Evolutionary conservation across 2,797 vertebrate genomes (phyloP), one percentile per base, ranked within the genome.

Genomic region (Manis javanica): DNA sequence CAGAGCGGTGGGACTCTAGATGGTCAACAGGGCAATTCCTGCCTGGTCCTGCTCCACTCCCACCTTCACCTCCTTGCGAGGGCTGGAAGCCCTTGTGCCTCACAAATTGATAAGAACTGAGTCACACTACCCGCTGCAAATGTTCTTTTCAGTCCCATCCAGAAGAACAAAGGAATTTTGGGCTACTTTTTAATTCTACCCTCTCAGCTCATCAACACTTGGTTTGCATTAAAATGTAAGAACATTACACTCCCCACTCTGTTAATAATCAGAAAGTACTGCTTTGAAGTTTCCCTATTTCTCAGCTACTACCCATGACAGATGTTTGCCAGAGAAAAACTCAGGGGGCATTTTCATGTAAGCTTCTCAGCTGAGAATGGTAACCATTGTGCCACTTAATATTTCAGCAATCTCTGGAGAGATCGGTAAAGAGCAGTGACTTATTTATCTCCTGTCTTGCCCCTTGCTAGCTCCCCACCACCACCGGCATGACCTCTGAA

Each of bases 361-460:
- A 98, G 98, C 98, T 97, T 98, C 98, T 98, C 98, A 98, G 98
- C 97, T 97, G 98, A 98, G 98, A 98, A 96, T n/a, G 93, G 97
- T 98, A 98, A 98, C 98, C 96, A 98, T 97, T 96, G 98, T 97
- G 93, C 98, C 87, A 95, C 93, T 99, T 98, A 98, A 98, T 98
- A 98, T 99, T 98, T 99, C 97, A 97, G 98, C 97, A 95, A 98
- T 99, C 99, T 99, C 98, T 94, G 69, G 98, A 98, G 98, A 97
- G 98, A 99, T 98, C 98, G 95, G 97, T 96, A 84, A 98, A 98
- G 96, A 98, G 88, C 97, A 98, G 98, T 98, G 99, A 98, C 99
- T 98, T 99, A 99, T 99, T 99, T 99, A 99, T 99, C 99, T 99
- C 99, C 98, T 87, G 94, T 99, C 98, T 98, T 99, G 97, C 98